Evolutionary conservation across 1,140 invertebrate species (phyloP), one percentile per base, ranked within the genome.

Genomic region (Nasonia vitripennis): DNA sequence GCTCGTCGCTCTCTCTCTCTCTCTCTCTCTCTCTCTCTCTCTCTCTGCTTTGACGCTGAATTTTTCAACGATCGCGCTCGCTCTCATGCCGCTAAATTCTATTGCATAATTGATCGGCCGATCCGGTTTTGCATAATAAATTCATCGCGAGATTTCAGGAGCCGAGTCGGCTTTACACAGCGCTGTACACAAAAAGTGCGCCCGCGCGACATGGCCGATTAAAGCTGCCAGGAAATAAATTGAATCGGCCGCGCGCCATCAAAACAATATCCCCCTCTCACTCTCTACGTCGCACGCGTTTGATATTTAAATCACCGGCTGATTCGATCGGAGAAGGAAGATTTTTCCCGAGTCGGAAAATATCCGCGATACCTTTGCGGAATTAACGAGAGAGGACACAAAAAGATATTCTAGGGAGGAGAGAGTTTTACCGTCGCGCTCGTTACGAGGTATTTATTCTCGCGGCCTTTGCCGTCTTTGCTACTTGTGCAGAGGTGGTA

Each of bases 361-460:
- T 74, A 37, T 80, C 68, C 2, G 34, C 27, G 4, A 31, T 77
- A 74, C 70, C 55, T 80, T 84, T 51, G 77, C 37, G 0, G 55
- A 86, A 84, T 84, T 77, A 86, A 81, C 71, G 70, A 86, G 82
- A 78, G 1, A 37, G 34, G 34, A 11, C 41, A 31, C 31, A 81
- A 78, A 84, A 84, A 84, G 86, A 78, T 81, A 81, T 77, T 78
- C 20, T 5, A 20, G 23, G 14, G 14, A 31, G 34, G 62, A 37
- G 34, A 37, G 67, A 23, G 55, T 67, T 27, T 84, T 79, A 78
- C 82, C 41, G 78, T 78, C 78, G 31, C 48, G 79, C 83, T 85
- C 86, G 83, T 85, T 85, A 85, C 41, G 31, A 23, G 48, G 83
- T 82, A 85, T 85, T 87, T 85, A 85, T 85, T 87, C 83, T 83